Conservation (phyloP, 2,888 invertebrate genomes). For the Pycnomerus fuliginosus region DNA sequence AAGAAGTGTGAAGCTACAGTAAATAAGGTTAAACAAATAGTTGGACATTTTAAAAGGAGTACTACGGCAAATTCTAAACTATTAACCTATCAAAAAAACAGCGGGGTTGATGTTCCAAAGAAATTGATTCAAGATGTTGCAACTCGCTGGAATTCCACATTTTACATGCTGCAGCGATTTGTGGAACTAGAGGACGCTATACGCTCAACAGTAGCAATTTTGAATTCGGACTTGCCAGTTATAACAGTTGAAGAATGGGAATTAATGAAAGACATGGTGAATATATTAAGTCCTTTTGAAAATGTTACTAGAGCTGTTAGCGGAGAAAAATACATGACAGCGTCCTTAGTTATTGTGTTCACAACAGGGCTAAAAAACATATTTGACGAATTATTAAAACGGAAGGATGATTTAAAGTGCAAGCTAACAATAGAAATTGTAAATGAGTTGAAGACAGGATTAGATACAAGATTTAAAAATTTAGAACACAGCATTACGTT, state of each 20-base stretch:
- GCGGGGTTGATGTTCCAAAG: constrained; percentile 17
- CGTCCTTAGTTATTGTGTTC: constrained; percentile 28
- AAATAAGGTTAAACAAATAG: constrained; percentile 27
- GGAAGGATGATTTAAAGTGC: constrained; percentile 1
- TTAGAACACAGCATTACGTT: not conserved
- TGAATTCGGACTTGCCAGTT: constrained; percentile 19
- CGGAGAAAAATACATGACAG: constrained; percentile 31
- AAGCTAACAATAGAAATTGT: constrained; percentile 7
- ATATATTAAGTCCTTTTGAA: constrained; percentile 32
- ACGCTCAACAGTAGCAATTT: constrained; percentile 27
- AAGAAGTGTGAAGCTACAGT: constrained; percentile 2
- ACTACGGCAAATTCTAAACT: constrained; percentile 27
- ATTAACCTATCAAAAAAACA: constrained; percentile 38
- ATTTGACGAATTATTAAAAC: constrained; percentile 17
- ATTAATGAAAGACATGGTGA: constrained; percentile 26
- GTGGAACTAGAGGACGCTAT: constrained; percentile 26
- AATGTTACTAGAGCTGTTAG: constrained; percentile 30
- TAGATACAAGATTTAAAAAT: constrained; percentile 4
- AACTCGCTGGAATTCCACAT: constrained; percentile 32
- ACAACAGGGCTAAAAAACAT: constrained; percentile 22
- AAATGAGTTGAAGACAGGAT: constrained; percentile 17
- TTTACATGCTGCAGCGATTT: constrained; percentile 29
- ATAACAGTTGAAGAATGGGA: constrained; percentile 25
- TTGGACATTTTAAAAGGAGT: constrained; percentile 34
- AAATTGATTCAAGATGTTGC: constrained; percentile 26